Evolutionary conservation across 2,888 invertebrate species (phyloP), one percentile per base, ranked within the genome.

Genomic region (Deilephila porcellus): DNA sequence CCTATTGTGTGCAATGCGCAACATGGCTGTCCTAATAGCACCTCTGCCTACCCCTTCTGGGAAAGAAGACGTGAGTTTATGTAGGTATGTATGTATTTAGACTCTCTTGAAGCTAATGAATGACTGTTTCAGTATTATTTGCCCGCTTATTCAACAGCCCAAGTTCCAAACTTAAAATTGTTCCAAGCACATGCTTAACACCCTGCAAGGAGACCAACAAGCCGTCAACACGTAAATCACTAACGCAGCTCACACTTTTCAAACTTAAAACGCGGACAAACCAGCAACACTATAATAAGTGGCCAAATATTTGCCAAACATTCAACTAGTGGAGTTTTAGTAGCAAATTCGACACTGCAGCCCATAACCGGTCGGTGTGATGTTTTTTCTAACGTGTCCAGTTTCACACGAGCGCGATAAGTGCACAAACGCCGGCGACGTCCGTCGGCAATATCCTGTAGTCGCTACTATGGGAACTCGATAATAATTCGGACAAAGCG

Each of bases 401-500:
- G 85, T 89, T 89, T 89, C 88, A 83, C 85, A 83, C 83, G 83
- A 81, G 79, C 83, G 81, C 78, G 83, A 78, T 84, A 84, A 85
- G 82, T 85, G 84, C 81, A 77, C 80, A 80, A 81, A 80, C 81
- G 78, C 81, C 83, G 80, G 82, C 81, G 77, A 74, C 80, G 81
- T 80, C 82, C 82, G 83, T 59, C 64, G 59, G 52, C 52, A 71
- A 64, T 72, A 53, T 71, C 60, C 71, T 45, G 59, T 67, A 56
- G 19, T n/a, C 8, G 67, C 17, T 70, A 70, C 62, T 56, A 71
- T 56, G 14, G 29, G 25, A 62, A 64, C 72, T 73, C 67, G 64
- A 73, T 56, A 17, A 8, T 56, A 34, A 73, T 56, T 64, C 25
- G 45, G 25, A 59, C n/a, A 45, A 45, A 45, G 5, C 5, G 32